Evolutionary conservation across 1,140 invertebrate species (phyloP).

Genomic region (Tetramorium simillimum): DNA sequence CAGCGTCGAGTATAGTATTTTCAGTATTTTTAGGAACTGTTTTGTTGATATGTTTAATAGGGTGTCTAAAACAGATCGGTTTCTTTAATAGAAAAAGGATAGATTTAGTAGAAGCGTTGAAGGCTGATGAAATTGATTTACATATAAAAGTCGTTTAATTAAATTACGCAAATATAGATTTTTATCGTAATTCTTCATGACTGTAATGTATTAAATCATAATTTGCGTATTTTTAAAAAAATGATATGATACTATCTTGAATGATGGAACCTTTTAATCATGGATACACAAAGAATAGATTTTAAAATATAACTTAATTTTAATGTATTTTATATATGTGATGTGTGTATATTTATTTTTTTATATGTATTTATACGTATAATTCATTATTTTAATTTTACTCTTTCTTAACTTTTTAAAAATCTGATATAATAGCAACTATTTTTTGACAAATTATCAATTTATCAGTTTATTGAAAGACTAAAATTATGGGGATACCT

Average conservation of each 20-base stretch:
- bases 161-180: not conserved
- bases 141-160: not conserved
- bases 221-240: slow-evolving; percentile 10
- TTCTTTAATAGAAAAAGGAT: slow-evolving; percentile 81
- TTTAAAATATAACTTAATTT: not conserved
- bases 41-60: slow-evolving; percentile 74
- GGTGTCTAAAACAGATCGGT: slow-evolving; percentile 80
- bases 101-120: slow-evolving; percentile 79
- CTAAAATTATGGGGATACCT: not conserved
- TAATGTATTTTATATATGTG: slow-evolving; percentile 28
- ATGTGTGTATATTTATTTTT: slow-evolving; percentile 47
- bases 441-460: not conserved
- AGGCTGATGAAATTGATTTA: slow-evolving; percentile 53
- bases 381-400: not conserved
- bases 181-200: too few relatives aligned
- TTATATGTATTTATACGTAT: not conserved
- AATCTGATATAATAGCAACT: not conserved
- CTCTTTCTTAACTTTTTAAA: not conserved
- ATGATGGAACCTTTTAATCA: slow-evolving; percentile 40
- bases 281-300: not conserved
- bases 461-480: not conserved
- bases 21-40: slow-evolving; percentile 80
- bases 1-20: slow-evolving; percentile 78
- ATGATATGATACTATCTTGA: slow-evolving; percentile 48
- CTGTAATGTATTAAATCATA: too few relatives aligned